Conservation (phyloP, 2,797 vertebrate species). For the Tenualosa thibaudeaui region DNA sequence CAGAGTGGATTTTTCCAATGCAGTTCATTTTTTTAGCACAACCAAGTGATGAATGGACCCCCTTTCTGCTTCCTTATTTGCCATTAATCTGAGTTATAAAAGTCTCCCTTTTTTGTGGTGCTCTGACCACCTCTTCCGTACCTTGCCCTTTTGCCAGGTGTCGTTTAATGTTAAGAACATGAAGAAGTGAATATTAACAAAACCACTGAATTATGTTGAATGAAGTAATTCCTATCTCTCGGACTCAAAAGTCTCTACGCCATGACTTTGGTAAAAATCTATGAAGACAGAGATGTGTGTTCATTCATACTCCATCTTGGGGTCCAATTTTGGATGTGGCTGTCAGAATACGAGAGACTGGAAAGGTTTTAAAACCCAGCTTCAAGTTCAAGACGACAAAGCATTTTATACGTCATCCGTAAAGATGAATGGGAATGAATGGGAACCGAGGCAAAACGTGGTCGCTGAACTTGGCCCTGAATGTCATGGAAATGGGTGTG, state of each 20-base stretch:
- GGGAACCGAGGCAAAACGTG: no score
- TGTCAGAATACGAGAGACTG: not conserved
- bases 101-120: constrained; percentile 37
- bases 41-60: constrained; percentile 66
- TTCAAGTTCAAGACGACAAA: no score
- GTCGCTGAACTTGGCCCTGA: not conserved
- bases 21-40: constrained; percentile 55
- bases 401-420: no score
- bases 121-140: not conserved
- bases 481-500: constrained; percentile 23
- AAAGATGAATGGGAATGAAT: no score
- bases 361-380: not conserved
- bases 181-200: not conserved
- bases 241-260: no score
- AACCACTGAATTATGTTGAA: not conserved
- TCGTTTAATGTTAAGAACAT: not conserved
- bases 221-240: no score
- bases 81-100: constrained; percentile 64
- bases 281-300: not conserved
- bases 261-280: no score
- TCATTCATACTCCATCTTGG: no score
- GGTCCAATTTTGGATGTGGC: not conserved
- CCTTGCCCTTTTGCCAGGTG: not conserved
- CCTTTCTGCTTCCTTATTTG: constrained; percentile 58
- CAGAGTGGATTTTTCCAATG: constrained; percentile 55